A percentile compares a stretch with the other conserved stretches of the same genome.
Evolutionary conservation across 2,888 invertebrate species (phyloP).

Genomic region (Muschampia plurimacula): DNA sequence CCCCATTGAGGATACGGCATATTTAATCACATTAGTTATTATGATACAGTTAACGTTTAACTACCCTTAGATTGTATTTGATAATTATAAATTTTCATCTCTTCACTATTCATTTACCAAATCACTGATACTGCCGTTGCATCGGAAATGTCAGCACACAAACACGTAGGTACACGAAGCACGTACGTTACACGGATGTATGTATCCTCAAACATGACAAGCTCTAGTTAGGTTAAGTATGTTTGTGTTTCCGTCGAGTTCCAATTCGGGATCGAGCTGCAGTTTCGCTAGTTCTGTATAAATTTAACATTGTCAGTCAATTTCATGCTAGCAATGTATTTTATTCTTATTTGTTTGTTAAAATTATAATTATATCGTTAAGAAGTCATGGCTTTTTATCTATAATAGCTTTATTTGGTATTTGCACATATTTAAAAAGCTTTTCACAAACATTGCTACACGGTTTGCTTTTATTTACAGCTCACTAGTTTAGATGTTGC

Average conservation of each 20-base stretch:
- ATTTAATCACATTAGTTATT: not conserved
- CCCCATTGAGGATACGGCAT: not conserved
- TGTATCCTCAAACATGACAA: slow-evolving; percentile 25
- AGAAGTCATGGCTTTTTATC: not conserved
- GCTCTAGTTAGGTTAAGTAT: slow-evolving; percentile 39
- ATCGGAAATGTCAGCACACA: slow-evolving; percentile 47
- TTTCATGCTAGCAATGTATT: not conserved
- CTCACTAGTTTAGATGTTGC: slow-evolving; percentile 6
- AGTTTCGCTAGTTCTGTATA: slow-evolving; percentile 8
- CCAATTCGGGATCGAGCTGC: slow-evolving; percentile 52
- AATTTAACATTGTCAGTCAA: slow-evolving; percentile 4
- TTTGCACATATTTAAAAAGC: not conserved
- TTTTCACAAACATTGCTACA: not conserved
- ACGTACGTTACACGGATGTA: slow-evolving; percentile 28
- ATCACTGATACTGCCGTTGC: not conserved
- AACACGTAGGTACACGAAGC: not conserved
- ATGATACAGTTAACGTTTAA: not conserved
- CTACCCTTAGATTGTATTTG: not conserved
- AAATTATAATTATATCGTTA: not conserved
- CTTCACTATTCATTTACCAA: not conserved
- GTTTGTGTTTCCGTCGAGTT: slow-evolving; percentile 60
- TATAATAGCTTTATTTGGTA: not conserved
- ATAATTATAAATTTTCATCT: not conserved
- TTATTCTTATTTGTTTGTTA: no score
- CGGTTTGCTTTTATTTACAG: slow-evolving; percentile 4